A percentile compares a stretch with the other conserved stretches of the same genome.
Conservation (phyloP, 2,113 vertebrate species). For the Coturnix japonica region DNA sequence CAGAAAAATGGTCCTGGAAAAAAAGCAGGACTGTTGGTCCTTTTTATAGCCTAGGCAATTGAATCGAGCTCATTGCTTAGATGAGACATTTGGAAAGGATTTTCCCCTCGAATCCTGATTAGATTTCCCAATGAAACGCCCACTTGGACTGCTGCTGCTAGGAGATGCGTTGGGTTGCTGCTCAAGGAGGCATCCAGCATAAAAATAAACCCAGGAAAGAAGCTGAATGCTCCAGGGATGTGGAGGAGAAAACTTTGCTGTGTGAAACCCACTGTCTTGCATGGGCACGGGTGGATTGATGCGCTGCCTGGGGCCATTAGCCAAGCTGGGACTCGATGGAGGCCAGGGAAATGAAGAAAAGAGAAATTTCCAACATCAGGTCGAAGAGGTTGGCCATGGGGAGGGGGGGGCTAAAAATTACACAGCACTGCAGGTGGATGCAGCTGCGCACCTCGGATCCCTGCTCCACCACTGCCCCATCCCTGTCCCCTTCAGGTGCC, state of each 20-base stretch:
- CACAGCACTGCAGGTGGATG: background rate
- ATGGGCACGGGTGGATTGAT: background rate
- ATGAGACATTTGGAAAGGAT: conserved; percentile 45
- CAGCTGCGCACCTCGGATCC: rapidly evolving
- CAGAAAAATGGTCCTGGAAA: background rate
- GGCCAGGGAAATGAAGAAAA: background rate
- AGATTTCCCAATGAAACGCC: conserved; percentile 43
- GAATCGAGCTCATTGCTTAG: background rate
- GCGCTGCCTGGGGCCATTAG: background rate
- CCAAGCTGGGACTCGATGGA: rapidly evolving
- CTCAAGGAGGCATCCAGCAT: background rate
- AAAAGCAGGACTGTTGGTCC: background rate
- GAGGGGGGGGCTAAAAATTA: background rate
- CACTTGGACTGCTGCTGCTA: conserved; percentile 34
- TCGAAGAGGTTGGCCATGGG: conserved; percentile 14
- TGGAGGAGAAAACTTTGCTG: background rate
- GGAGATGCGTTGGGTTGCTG: background rate
- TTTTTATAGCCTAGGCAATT: conserved; percentile 35
- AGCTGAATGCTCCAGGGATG: background rate
- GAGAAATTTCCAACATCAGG: conserved; percentile 1
- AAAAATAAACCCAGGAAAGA: background rate
- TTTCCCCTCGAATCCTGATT: conserved; percentile 47
- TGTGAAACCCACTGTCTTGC: background rate
- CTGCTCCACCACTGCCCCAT: background rate
- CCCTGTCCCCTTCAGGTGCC: background rate